Conservation (phyloP, 2,797 vertebrate species). For the Eidolon dupreanum region DNA sequence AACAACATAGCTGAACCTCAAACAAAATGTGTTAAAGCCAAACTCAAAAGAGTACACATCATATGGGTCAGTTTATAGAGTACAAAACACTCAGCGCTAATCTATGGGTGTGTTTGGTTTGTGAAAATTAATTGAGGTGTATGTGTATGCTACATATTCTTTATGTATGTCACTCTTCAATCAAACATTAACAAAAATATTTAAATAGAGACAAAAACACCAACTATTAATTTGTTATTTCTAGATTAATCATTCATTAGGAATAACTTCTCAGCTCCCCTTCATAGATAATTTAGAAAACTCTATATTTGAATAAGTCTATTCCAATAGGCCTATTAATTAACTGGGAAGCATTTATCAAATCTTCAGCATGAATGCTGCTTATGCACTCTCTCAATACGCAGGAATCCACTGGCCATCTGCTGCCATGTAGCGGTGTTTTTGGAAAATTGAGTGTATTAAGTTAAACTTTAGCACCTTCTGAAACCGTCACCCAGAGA, state of each 20-base stretch:
- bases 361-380: background rate
- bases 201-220: background rate
- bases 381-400: background rate
- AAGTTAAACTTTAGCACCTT: slow-evolving; percentile 73
- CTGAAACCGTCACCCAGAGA: slow-evolving; percentile 65
- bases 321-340: background rate
- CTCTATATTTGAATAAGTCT: background rate
- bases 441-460: background rate
- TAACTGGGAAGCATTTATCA: background rate
- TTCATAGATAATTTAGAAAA: slow-evolving; percentile 23
- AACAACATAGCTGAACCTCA: background rate
- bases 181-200: background rate
- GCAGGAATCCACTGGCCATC: background rate
- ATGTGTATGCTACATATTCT: background rate
- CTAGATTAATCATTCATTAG: background rate
- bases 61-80: background rate
- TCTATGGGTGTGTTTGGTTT: background rate
- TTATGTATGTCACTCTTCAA: background rate
- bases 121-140: background rate
- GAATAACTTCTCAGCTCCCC: background rate
- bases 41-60: background rate
- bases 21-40: background rate
- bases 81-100: background rate
- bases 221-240: background rate
- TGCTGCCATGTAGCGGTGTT: background rate